Evolutionary conservation across 1,140 invertebrate genomes (phyloP), one percentile per base, ranked within the genome.

Genomic region (Eurosta solidaginis): DNA sequence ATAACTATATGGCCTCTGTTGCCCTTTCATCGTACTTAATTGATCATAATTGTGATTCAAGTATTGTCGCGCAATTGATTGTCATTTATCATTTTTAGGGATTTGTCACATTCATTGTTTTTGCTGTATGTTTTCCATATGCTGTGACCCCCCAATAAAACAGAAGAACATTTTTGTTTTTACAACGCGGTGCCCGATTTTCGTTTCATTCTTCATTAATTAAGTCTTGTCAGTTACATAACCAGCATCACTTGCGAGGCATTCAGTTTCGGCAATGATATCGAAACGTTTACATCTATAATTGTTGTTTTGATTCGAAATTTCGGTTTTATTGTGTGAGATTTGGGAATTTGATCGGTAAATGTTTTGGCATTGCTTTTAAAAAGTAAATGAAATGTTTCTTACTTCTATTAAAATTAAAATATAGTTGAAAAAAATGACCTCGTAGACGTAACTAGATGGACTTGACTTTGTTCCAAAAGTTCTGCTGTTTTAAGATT

Each of bases 11-110:
- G 59, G 17, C 59, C 59, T 1, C 27, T 40, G 59, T 22, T 68
- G 10, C 20, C 17, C n/a, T 20, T 7, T 68, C 36, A 68, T 68
- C 59, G 59, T 40, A 68, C n/a, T 36, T 68, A 68, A 68, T 68
- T 68, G 59, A 68, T 68, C 59, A 68, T 68, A 40, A 68, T 68
- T 68, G 59, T 68, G 59, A 68, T 20, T 40, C 59, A 29, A 68
- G 33, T 59, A 59, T 29, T 59, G 12, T n/a, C n/a, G n/a, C 14
- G n/a, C 54, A 27, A 33, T 6, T 40, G 59, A 40, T 40, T 68
- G 59, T 12, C 59, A 68, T 12, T 20, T 68, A 36, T 68, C 33
- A 42, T 36, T 68, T n/a, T 68, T 20, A 20, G n/a, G 33, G 59
- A 20, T 12, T 68, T 68, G 10, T 22, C 22, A 10, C 17, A 7